A percentile compares a stretch with the other conserved stretches of the same genome.
Evolutionary conservation across 2,888 invertebrate genomes (phyloP).

Genomic region (Synanthedon tipuliformis): DNA sequence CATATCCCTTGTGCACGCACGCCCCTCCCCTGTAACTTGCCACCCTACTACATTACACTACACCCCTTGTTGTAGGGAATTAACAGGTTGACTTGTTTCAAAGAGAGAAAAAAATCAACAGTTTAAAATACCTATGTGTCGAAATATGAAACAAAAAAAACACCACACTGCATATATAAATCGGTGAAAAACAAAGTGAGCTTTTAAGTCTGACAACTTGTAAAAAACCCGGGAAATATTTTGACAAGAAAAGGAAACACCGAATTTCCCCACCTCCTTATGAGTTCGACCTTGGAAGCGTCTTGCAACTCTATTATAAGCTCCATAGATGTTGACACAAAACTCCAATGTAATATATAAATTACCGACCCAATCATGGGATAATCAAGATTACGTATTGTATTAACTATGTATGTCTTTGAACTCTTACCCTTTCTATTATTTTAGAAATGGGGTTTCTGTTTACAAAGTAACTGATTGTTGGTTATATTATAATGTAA

Average conservation of each 20-base stretch:
- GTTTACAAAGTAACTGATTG: too few species aligned
- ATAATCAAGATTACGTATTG: background rate
- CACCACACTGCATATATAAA: too few species aligned
- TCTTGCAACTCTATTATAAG: constrained; percentile 16
- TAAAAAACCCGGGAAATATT: too few species aligned
- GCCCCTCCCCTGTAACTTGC: constrained; percentile 42
- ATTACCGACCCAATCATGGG: background rate
- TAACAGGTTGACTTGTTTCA: constrained; percentile 5
- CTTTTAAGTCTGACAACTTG: too few species aligned
- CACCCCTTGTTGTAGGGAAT: constrained; percentile 28
- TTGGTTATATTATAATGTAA: too few species aligned
- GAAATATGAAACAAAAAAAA: too few species aligned
- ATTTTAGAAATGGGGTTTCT: background rate
- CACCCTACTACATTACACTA: constrained; percentile 27
- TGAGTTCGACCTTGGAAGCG: constrained; percentile 25
- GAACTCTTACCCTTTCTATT: constrained; percentile 5
- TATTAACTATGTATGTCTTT: constrained; percentile 1
- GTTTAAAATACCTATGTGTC: too few species aligned
- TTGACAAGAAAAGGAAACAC: constrained; percentile 13
- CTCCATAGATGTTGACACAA: constrained; percentile 16
- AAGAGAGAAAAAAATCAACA: too few species aligned
- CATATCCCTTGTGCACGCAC: constrained; percentile 63
- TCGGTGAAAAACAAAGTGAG: too few species aligned
- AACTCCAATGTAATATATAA: constrained; percentile 3
- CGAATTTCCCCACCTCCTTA: constrained; percentile 12